A percentile compares a stretch with the other conserved stretches of the same genome.
phyloP scores from a whole-genome alignment of 2,888 invertebrate genomes.

The Cosmopolites sordidus region DNA sequence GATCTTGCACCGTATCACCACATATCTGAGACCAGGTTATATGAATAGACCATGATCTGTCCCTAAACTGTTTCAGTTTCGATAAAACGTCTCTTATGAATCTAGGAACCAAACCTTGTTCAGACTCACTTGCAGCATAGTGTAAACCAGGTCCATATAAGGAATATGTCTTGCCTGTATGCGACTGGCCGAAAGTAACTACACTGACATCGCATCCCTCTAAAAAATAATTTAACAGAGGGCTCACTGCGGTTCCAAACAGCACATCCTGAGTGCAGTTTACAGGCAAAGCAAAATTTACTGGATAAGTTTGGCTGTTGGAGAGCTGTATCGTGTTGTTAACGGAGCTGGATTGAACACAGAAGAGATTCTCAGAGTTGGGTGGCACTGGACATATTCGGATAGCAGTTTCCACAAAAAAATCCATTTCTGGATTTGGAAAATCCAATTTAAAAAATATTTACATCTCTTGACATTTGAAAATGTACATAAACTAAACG shows the following conservation, averaged over 20 bases:
- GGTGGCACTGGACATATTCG: constrained; percentile 58
- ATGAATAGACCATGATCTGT: constrained; percentile 62
- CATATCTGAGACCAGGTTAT: constrained; percentile 72
- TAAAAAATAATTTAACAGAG: constrained; percentile 62
- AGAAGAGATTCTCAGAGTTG: constrained; percentile 52
- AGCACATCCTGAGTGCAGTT: constrained; percentile 62
- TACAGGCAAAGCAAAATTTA: constrained; percentile 55
- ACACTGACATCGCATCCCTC: constrained; percentile 75
- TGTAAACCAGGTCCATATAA: constrained; percentile 66
- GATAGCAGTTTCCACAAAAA: constrained; percentile 68
- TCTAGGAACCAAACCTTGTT: constrained; percentile 68
- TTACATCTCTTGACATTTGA: background rate
- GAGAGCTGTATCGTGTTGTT: constrained; percentile 58
- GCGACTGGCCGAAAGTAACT: constrained; percentile 61
- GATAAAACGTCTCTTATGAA: constrained; percentile 69
- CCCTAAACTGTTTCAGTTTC: constrained; percentile 60
- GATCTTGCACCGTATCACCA: constrained; percentile 59
- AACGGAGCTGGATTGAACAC: constrained; percentile 57
- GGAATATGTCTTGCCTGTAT: constrained; percentile 69
- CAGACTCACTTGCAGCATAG: constrained; percentile 60
- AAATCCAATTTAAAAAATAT: background rate
- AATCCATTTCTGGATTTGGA: constrained; percentile 54
- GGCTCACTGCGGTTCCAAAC: constrained; percentile 61
- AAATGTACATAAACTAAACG: no score
- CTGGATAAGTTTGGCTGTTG: constrained; percentile 57